Percentiles rank a stretch among this genome's conserved stretches.
Conservation (phyloP, 2,797 vertebrate species). For the Falco cherrug region DNA sequence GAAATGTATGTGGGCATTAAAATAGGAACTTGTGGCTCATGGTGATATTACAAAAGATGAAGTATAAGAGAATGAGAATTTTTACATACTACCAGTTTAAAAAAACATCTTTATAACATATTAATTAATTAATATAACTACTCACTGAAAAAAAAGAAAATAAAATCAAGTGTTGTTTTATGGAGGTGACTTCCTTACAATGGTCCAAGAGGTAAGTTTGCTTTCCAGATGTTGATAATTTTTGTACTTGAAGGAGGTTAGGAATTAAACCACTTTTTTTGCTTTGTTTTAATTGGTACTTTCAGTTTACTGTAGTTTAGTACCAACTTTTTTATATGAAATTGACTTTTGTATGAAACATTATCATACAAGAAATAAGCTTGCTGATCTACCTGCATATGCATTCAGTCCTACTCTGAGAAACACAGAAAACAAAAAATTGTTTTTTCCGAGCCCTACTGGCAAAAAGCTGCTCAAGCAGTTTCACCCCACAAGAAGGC, state of each 20-base stretch:
- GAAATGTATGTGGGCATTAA: neutral
- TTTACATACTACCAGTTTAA: neutral
- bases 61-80: neutral
- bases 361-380: neutral
- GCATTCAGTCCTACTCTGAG: neutral
- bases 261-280: neutral
- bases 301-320: neutral
- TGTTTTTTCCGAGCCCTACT: neutral
- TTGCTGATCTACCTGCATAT: neutral
- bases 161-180: neutral
- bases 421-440: neutral
- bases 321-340: neutral
- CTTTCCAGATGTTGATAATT: neutral
- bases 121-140: neutral
- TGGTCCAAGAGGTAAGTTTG: neutral
- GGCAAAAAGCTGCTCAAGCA: neutral
- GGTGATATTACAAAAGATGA: neutral
- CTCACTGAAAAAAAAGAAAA: neutral
- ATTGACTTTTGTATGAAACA: neutral
- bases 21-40: neutral
- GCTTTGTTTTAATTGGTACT: neutral
- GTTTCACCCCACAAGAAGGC: neutral
- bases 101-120: neutral
- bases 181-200: neutral
- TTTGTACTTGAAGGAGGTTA: neutral